Conservation (phyloP, 2,797 vertebrate species). For the Scarus forsteni region DNA sequence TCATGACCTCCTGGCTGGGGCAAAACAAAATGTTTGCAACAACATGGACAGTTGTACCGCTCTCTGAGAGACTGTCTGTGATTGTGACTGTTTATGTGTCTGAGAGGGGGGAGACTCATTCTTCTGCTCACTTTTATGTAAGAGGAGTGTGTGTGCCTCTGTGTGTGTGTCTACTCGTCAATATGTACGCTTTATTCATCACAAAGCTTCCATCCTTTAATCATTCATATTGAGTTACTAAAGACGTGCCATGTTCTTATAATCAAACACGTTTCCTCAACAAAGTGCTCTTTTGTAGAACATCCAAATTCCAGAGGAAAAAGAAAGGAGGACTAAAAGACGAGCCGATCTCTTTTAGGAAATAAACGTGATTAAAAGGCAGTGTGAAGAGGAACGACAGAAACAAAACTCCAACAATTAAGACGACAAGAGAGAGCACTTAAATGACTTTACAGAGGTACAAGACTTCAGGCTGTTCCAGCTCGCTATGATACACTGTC, state of each 20-base stretch:
- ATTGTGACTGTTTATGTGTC: slow-evolving; percentile 24
- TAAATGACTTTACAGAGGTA: slow-evolving; percentile 69
- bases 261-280: slow-evolving; percentile 73
- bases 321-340: slow-evolving; percentile 52
- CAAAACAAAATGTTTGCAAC: slow-evolving; percentile 67
- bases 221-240: slow-evolving; percentile 72
- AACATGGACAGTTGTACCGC: slow-evolving; percentile 55
- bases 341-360: slow-evolving; percentile 59
- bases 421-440: slow-evolving; percentile 69
- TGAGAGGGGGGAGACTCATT: slow-evolving; percentile 43
- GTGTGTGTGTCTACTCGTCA: slow-evolving; percentile 35
- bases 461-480: slow-evolving; percentile 58
- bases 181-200: slow-evolving; percentile 68
- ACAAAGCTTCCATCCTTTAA: slow-evolving; percentile 68
- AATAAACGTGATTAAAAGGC: slow-evolving; percentile 77
- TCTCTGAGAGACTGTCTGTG: slow-evolving; percentile 67
- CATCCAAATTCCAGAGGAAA: slow-evolving; percentile 63
- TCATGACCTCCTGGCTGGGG: slow-evolving; percentile 69
- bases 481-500: slow-evolving; percentile 52
- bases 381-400: slow-evolving; percentile 66
- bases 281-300: slow-evolving; percentile 73
- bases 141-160: slow-evolving; percentile 22
- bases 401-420: slow-evolving; percentile 75
- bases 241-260: slow-evolving; percentile 70
- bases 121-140: slow-evolving; percentile 58